Base-by-base conservation (phyloP, 1,140 invertebrate genomes). In the Hormaphis cornu region DNA sequence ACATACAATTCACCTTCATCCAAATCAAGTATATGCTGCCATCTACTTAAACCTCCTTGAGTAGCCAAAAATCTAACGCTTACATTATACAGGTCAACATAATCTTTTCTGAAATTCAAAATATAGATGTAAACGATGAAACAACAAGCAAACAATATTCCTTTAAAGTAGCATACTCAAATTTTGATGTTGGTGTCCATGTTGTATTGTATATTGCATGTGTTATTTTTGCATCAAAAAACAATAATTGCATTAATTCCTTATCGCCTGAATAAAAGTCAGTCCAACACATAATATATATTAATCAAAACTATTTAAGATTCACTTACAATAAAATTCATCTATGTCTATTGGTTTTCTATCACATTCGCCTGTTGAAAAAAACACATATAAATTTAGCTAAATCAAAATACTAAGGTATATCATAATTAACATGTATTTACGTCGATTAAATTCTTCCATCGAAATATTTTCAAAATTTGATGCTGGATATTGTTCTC, bases 221-320 rank as follows among this genome's bases (percentile, higher is more conserved):
- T 0, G 90, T 90, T 0, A 88, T 83, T 76, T 87, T 89, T 0
- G 92, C 92, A 76, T 95, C 93, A 76, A 94, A 93, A 6, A 94
- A 85, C 18, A 95, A 77, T 70, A 90, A 81, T 71, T 93, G 86
- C 53, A 95, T 86, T 33, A 95, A 78, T 74, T 94, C 88, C 75
- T 87, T 86, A 75, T 94, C 82, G 76, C 83, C 82, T 93, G 75
- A 9, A 75, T 71, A 63, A 18, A n/a, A n/a, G n/a, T n/a, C n/a
- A n/a, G n/a, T n/a, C n/a, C n/a, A n/a, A n/a, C n/a, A n/a, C n/a
- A n/a, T n/a, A n/a, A n/a, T 59, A 10, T 20, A 72, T 72, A 72
- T 71, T 72, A 88, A 33, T 33, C 30, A 33, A 33, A 33, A 33
- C 9, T 9, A 56, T 35, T 37, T 22, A 16, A 16, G 5, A 37